Conservation (phyloP, 2,797 vertebrate genomes). For the Chiroxiphia lanceolata region DNA sequence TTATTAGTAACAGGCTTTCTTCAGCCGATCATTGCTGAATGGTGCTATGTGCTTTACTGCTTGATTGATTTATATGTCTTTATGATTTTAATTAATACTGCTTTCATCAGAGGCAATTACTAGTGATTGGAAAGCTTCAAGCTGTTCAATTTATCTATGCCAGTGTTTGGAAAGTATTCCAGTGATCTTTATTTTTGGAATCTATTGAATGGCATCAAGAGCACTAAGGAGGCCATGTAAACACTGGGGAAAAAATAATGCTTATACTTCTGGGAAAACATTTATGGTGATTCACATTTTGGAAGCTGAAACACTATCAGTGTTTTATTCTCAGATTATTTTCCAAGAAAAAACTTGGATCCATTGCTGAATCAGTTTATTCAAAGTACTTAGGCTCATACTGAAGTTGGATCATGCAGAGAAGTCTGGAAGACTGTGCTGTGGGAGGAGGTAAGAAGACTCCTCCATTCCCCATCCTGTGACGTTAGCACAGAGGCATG, state of each 20-base stretch:
- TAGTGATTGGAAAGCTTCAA: background rate
- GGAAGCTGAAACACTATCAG: conserved; percentile 40
- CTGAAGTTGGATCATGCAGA: background rate
- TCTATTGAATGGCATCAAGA: conserved; percentile 9
- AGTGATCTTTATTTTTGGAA: background rate
- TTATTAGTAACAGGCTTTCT: conserved; percentile 38
- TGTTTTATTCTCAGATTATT: conserved; percentile 42
- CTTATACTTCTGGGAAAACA: conserved; percentile 50
- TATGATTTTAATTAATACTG: conserved; percentile 38
- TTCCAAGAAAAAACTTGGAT: conserved; percentile 63
- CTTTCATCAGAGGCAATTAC: background rate
- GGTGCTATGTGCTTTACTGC: background rate
- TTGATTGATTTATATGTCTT: conserved; percentile 22
- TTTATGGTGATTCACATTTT: conserved; percentile 54
- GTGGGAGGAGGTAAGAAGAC: background rate
- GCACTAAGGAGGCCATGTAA: conserved; percentile 15
- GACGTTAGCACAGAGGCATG: background rate
- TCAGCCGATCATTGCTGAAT: background rate
- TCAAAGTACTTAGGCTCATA: background rate
- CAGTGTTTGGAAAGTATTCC: background rate
- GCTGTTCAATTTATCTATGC: background rate
- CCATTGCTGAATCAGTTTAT: conserved; percentile 24
- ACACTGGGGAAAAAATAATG: background rate
- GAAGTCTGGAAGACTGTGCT: background rate
- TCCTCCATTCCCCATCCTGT: background rate